A percentile compares a stretch with the other conserved stretches of the same genome.
Evolutionary conservation across 2,888 invertebrate species (phyloP).

Genomic region (Phasia obesa): DNA sequence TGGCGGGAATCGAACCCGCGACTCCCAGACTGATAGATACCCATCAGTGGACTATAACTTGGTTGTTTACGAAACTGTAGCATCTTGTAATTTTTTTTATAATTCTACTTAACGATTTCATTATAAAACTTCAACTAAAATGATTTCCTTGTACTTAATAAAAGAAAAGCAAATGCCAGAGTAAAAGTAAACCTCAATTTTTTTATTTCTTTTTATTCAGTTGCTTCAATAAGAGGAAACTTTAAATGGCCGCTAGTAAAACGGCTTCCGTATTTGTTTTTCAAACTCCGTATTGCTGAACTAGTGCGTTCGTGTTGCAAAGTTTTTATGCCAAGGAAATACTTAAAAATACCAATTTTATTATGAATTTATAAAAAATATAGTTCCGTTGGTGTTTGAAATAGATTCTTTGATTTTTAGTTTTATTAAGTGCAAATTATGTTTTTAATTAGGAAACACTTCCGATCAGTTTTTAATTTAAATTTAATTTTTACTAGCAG

Average conservation of each 20-base stretch:
- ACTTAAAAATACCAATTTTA: constrained; percentile 33
- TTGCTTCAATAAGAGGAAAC: constrained; percentile 16
- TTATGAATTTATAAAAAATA: not conserved
- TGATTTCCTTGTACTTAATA: not conserved
- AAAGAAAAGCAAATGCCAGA: too few relatives aligned
- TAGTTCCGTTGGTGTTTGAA: not conserved
- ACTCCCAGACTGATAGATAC: too few relatives aligned
- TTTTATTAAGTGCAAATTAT: not conserved
- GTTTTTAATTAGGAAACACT: too few relatives aligned
- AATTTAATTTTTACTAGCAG: too few relatives aligned
- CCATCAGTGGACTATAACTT: too few relatives aligned
- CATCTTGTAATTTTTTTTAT: too few relatives aligned
- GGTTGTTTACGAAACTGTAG: too few relatives aligned
- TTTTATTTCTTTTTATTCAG: not conserved
- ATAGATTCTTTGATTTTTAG: not conserved
- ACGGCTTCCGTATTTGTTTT: constrained; percentile 3
- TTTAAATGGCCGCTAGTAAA: constrained; percentile 19
- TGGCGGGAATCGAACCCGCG: too few relatives aligned
- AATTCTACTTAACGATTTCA: too few relatives aligned
- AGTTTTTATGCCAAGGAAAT: constrained; percentile 16
- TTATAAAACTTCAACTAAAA: too few relatives aligned
- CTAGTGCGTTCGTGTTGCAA: constrained; percentile 1
- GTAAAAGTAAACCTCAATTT: not conserved
- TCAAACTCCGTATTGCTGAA: not conserved
- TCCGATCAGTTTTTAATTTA: too few relatives aligned